Evolutionary conservation across 2,797 vertebrate species (phyloP).

Genomic region (Tokudaia muenninki): DNA sequence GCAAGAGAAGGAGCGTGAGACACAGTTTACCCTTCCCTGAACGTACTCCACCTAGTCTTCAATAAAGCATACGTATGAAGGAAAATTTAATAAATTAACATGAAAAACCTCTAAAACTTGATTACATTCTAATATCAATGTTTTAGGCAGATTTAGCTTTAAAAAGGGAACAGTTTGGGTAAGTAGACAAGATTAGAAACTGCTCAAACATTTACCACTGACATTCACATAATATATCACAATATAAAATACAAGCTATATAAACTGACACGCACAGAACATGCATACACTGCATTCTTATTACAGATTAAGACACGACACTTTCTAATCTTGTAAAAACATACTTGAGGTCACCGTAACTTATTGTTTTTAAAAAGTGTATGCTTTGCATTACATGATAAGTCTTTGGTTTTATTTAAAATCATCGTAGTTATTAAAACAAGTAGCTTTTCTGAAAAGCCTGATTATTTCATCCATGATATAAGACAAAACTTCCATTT

Average conservation of each 20-base stretch:
- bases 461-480: conserved; percentile 63
- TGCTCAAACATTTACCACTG: conserved; percentile 67
- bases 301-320: conserved; percentile 74
- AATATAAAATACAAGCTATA: conserved; percentile 70
- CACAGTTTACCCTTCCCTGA: background rate
- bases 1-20: conserved; percentile 12
- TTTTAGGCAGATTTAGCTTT: conserved; percentile 60
- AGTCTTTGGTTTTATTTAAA: conserved; percentile 74
- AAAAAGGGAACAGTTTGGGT: conserved; percentile 54
- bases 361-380: conserved; percentile 54
- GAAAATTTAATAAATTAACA: conserved; percentile 58
- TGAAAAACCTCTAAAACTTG: conserved; percentile 20
- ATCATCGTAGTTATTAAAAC: conserved; percentile 68
- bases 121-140: background rate
- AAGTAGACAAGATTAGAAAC: conserved; percentile 71
- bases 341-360: conserved; percentile 53
- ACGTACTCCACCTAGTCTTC: background rate
- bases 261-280: conserved; percentile 62
- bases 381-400: conserved; percentile 65
- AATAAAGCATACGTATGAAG: conserved; percentile 49
- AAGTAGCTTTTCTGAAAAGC: conserved; percentile 77
- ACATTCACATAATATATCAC: conserved; percentile 64
- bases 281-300: conserved; percentile 71
- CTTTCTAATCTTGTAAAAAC: conserved; percentile 81
- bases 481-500: conserved; percentile 69